Conservation (phyloP, 2,888 invertebrate species). For the Mimumesa dahlbomi region DNA sequence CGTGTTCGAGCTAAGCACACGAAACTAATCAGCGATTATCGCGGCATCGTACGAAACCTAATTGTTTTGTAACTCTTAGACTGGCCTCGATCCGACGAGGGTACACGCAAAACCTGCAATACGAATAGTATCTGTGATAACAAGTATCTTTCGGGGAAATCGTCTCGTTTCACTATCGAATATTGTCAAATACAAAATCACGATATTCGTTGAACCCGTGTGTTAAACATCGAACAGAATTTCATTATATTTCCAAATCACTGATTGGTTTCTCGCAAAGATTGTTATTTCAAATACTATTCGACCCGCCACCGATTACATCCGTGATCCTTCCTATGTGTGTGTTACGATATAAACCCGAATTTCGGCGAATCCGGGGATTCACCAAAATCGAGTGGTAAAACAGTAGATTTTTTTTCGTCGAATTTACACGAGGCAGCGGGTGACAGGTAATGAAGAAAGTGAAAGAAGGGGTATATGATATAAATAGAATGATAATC, state of each 20-base stretch:
- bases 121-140: conserved; percentile 30
- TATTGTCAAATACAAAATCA: background rate
- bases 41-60: conserved; percentile 11
- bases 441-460: conserved; percentile 27
- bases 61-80: conserved; percentile 7
- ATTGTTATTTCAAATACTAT: conserved; percentile 27
- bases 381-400: too few species aligned
- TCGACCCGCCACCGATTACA: background rate
- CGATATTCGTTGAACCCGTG: background rate
- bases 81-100: conserved; percentile 33
- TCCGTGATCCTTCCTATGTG: background rate
- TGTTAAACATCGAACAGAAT: background rate
- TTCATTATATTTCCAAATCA: background rate
- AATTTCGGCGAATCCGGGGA: too few species aligned
- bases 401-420: conserved; percentile 13
- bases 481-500: conserved; percentile 52
- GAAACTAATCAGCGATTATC: conserved; percentile 4
- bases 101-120: background rate
- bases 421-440: conserved; percentile 9
- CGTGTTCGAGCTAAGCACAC: background rate
- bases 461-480: conserved; percentile 23
- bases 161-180: too few species aligned
- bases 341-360: too few species aligned
- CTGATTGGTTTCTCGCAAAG: background rate
- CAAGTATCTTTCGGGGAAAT: too few species aligned